Evolutionary conservation across 1,140 invertebrate species (phyloP).

Genomic region (Vollenhovia emeryi): DNA sequence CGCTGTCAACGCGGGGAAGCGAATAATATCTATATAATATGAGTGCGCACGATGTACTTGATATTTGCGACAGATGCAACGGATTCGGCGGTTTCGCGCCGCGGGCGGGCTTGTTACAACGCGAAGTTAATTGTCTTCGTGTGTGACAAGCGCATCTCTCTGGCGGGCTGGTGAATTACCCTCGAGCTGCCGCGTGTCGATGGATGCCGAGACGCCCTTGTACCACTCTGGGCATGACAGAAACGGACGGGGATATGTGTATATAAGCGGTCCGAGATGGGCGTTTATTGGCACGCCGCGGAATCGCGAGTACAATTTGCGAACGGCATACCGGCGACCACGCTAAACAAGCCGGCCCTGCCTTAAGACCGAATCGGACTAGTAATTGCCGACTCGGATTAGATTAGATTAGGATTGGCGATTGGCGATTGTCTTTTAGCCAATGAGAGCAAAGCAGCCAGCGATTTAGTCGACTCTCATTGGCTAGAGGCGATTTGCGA

Average conservation of each 20-base stretch:
- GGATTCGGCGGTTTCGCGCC: slow-evolving; percentile 32
- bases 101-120: background rate
- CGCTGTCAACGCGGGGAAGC: slow-evolving; percentile 5
- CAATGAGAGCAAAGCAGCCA: too few species aligned
- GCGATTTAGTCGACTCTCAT: too few species aligned
- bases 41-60: background rate
- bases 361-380: too few species aligned
- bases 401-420: too few species aligned
- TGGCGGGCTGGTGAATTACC: slow-evolving; percentile 19
- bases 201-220: slow-evolving; percentile 28
- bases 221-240: background rate
- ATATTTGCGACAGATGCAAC: slow-evolving; percentile 33
- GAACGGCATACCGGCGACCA: background rate
- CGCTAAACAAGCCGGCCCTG: slow-evolving; percentile 8
- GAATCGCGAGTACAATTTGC: slow-evolving; percentile 43
- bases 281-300: slow-evolving; percentile 43
- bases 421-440: too few species aligned
- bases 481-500: too few species aligned
- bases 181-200: slow-evolving; percentile 32
- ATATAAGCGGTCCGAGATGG: slow-evolving; percentile 25
- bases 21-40: slow-evolving; percentile 18
- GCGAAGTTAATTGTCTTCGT: slow-evolving; percentile 48
- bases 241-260: background rate
- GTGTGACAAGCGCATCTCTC: slow-evolving; percentile 26
- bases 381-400: too few species aligned